phyloP scores from a whole-genome alignment of 1,140 invertebrate genomes.

The Penaeus japonicus region DNA sequence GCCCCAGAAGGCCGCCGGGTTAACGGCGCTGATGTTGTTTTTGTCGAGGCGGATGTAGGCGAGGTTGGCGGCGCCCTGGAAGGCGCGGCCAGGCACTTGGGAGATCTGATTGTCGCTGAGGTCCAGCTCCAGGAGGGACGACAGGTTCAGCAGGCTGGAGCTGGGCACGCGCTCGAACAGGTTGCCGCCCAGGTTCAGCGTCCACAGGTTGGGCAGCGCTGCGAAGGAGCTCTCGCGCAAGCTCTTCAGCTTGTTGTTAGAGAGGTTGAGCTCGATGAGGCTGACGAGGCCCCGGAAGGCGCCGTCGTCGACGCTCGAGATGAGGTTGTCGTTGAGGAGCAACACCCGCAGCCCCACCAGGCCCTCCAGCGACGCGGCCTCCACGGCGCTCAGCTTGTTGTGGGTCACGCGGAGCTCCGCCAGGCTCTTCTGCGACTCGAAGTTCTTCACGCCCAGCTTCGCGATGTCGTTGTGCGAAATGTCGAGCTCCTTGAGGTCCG shows the following conservation, averaged over 20 bases:
- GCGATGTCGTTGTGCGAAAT: slow-evolving; percentile 62
- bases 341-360: slow-evolving; percentile 79
- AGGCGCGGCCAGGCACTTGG: slow-evolving; percentile 58
- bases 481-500: slow-evolving; percentile 61
- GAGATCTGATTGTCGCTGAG: slow-evolving; percentile 56
- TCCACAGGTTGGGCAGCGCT: slow-evolving; percentile 61
- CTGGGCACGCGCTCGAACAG: slow-evolving; percentile 58
- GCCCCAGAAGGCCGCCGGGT: slow-evolving; percentile 78
- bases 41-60: slow-evolving; percentile 53
- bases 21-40: slow-evolving; percentile 58
- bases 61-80: slow-evolving; percentile 49
- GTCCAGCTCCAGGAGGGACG: slow-evolving; percentile 57
- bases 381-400: slow-evolving; percentile 82
- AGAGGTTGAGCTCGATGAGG: slow-evolving; percentile 85
- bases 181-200: slow-evolving; percentile 62
- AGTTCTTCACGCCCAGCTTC: slow-evolving; percentile 74
- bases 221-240: slow-evolving; percentile 69
- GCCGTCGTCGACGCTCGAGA: slow-evolving; percentile 78
- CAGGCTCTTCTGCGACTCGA: slow-evolving; percentile 79
- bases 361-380: slow-evolving; percentile 77
- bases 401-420: slow-evolving; percentile 83
- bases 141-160: slow-evolving; percentile 56
- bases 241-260: slow-evolving; percentile 82
- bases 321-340: slow-evolving; percentile 81
- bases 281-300: slow-evolving; percentile 78